Conservation (phyloP, 2,113 vertebrate species). For the Heterotis niloticus region DNA sequence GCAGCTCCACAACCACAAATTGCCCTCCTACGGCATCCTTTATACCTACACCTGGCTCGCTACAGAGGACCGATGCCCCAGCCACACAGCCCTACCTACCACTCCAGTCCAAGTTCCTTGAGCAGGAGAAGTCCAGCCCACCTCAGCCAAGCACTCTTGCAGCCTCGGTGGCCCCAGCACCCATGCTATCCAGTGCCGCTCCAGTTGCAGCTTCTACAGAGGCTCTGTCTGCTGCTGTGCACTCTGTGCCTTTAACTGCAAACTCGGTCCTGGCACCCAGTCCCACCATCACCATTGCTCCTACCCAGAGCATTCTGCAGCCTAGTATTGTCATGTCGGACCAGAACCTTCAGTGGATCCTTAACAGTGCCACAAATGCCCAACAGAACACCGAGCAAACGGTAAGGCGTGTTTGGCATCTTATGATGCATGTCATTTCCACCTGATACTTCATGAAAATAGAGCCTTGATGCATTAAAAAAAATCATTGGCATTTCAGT, state of each 20-base stretch:
- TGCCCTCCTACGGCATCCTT: slow-evolving; percentile 65
- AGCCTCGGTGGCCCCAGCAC: slow-evolving; percentile 59
- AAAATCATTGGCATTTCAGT: too few relatives aligned
- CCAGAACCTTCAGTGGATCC: slow-evolving; percentile 95
- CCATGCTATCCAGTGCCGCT: slow-evolving; percentile 54
- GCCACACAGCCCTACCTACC: slow-evolving; percentile 74
- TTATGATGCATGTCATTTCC: too few relatives aligned
- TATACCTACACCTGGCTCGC: slow-evolving; percentile 65
- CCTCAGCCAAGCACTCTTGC: slow-evolving; percentile 59
- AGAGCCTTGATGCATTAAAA: too few relatives aligned
- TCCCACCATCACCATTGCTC: slow-evolving; percentile 69
- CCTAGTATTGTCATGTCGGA: slow-evolving; percentile 91
- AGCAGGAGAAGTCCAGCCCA: slow-evolving; percentile 55
- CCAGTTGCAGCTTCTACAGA: slow-evolving; percentile 58
- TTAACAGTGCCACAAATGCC: slow-evolving; percentile 82
- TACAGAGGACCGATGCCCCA: slow-evolving; percentile 79
- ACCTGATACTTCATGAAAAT: too few relatives aligned
- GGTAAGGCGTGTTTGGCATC: slow-evolving; percentile 49
- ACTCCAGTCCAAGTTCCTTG: slow-evolving; percentile 73
- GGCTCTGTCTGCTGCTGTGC: slow-evolving; percentile 68
- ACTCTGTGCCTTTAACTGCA: slow-evolving; percentile 78
- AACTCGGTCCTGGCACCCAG: slow-evolving; percentile 72
- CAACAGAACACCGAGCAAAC: slow-evolving; percentile 81
- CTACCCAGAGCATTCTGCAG: slow-evolving; percentile 72
- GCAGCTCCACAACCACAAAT: slow-evolving; percentile 39